Conservation (phyloP, 2,888 invertebrate species). For the Hartigia nigra region DNA sequence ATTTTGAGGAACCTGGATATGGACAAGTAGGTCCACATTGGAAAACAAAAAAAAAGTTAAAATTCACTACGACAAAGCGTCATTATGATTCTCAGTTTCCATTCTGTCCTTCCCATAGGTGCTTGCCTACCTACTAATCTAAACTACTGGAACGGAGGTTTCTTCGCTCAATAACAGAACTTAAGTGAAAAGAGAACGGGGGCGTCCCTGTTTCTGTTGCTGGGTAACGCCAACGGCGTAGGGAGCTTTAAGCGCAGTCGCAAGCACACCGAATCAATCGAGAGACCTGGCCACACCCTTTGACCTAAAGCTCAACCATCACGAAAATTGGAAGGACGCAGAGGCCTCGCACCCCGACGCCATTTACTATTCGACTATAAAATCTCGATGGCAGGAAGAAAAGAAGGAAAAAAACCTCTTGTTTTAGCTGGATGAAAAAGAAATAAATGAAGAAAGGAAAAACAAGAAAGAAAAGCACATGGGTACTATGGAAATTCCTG, state of each 20-base stretch:
- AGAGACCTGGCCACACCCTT: constrained; percentile 62
- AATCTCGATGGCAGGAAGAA: not conserved
- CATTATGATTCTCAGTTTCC: not conserved
- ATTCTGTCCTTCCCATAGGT: not conserved
- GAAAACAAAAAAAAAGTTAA: not conserved
- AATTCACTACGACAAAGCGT: not conserved
- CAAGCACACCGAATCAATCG: constrained; percentile 62
- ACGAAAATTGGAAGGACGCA: constrained; percentile 23
- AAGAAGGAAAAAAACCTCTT: not conserved
- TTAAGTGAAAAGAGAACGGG: not conserved
- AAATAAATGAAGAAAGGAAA: not conserved
- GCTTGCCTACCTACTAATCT: not conserved
- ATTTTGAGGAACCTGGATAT: not conserved
- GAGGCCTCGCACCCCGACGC: not conserved
- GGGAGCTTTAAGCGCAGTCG: constrained; percentile 59
- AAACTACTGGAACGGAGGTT: not conserved
- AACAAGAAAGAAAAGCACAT: not conserved
- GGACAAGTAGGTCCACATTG: not conserved
- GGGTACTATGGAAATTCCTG: not conserved
- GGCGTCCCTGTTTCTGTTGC: not conserved
- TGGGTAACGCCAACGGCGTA: not conserved
- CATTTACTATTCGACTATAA: not conserved
- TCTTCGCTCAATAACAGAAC: not conserved
- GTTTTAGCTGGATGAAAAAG: not conserved
- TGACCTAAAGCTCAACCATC: constrained; percentile 58